Evolutionary conservation across 2,113 vertebrate genomes (phyloP), one percentile per base, ranked within the genome.

Genomic region (Podilymbus podiceps): DNA sequence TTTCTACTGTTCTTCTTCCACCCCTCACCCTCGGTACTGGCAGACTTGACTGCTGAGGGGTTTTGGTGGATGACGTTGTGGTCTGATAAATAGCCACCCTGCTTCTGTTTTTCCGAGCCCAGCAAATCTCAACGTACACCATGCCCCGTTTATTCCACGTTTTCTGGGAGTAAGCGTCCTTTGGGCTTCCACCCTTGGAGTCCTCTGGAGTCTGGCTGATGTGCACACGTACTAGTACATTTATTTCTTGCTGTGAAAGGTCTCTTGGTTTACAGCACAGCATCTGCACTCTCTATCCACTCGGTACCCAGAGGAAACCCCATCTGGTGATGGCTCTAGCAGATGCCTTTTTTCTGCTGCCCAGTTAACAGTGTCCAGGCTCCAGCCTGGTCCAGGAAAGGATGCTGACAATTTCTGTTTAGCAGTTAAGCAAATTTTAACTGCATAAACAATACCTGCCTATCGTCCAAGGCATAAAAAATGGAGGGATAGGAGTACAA

Each of bases 91-190:
- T 6, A 58, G 15, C 12, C 46, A 72, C 11, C 12, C 24, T 76
- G 24, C 22, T 68, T 52, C 52, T 67, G 5, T 58, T 60, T 75
- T 35, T 11, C 14, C 10, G 7, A 49, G 31, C 73, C 50, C n/a
- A 47, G 24, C 28, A 83, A 58, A 67, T 69, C 38, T 40, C 1
- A 2, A 17, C 0, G 1, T 35, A 24, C 0, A 0, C 28, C 2
- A 0, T 6, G 12, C 20, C 10, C 9, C 0, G 0, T 58, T 74
- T 80, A 62, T 74, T 66, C 25, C 52, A 24, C 3, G 0, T 12
- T 87, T 88, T 78, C 50, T 53, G 28, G 47, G 8, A 87, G 42
- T 33, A 87, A 44, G 66, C 40, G 27, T 24, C 15, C 35, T 77
- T 53, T 74, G 55, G 40, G 17, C 2, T 85, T 22, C 46, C 25